A percentile compares a stretch with the other conserved stretches of the same genome.
Conservation (phyloP, 2,113 vertebrate genomes). For the Sander lucioperca region DNA sequence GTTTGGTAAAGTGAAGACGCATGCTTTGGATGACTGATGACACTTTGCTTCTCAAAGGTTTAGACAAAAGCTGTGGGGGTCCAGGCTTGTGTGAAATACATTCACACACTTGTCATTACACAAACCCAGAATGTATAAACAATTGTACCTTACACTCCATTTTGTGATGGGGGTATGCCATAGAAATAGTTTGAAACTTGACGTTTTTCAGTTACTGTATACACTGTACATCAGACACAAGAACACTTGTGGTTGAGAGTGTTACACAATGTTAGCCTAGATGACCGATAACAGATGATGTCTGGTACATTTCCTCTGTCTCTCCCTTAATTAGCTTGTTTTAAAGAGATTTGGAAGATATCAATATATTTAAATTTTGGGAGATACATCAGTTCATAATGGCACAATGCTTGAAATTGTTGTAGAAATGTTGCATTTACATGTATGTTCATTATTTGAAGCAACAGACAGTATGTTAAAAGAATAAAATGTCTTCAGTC, state of each 20-base stretch:
- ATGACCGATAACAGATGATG: slow-evolving; percentile 29
- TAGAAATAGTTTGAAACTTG: not conserved
- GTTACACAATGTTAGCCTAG: slow-evolving; percentile 11
- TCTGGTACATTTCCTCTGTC: slow-evolving; percentile 21
- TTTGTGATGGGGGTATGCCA: slow-evolving; percentile 10
- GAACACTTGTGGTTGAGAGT: slow-evolving; percentile 1
- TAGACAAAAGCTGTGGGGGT: slow-evolving; percentile 12
- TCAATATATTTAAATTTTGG: not conserved
- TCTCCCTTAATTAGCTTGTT: slow-evolving; percentile 19
- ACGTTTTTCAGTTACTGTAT: slow-evolving; percentile 18
- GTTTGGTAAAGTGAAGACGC: not conserved
- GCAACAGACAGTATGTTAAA: not conserved
- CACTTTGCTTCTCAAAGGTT: slow-evolving; percentile 16
- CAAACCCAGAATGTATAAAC: slow-evolving; percentile 32
- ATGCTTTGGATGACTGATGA: slow-evolving; percentile 10
- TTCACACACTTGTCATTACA: slow-evolving; percentile 10
- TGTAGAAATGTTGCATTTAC: not conserved
- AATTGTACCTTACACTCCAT: slow-evolving; percentile 13
- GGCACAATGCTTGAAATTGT: not conserved
- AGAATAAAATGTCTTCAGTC: not conserved
- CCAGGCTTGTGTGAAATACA: not conserved
- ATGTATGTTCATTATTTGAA: not conserved
- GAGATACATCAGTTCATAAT: not conserved
- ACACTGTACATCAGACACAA: slow-evolving; percentile 18
- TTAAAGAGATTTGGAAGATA: not conserved